Conservation (phyloP, 1,140 invertebrate species). For the Drosophila repletoides region DNA sequence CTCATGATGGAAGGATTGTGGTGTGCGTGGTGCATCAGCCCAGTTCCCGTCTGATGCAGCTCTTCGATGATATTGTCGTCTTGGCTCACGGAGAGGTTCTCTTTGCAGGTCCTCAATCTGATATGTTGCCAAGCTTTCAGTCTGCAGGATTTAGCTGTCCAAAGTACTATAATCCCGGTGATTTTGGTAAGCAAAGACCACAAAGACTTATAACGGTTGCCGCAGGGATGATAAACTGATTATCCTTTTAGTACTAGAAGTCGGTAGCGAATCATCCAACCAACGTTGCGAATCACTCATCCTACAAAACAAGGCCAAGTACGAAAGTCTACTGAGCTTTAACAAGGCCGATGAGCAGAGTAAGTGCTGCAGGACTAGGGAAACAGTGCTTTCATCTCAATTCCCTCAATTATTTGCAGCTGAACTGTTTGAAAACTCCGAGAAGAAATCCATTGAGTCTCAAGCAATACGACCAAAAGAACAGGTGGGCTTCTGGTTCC, state of each 20-base stretch:
- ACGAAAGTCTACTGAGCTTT: conserved; percentile 16
- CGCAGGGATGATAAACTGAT: no score
- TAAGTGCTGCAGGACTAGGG: conserved; percentile 43
- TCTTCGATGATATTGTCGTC: conserved; percentile 87
- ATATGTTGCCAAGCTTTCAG: conserved; percentile 83
- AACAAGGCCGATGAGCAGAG: conserved; percentile 56
- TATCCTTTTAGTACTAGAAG: conserved; percentile 56
- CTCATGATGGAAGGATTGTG: conserved; percentile 89
- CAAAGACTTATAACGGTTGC: no score
- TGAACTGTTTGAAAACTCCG: no score
- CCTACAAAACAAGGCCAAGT: conserved; percentile 45
- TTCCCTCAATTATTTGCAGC: conserved; percentile 36
- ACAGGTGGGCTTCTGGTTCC: conserved; percentile 56
- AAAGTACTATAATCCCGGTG: conserved; percentile 87
- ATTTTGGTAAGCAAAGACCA: conserved; percentile 83
- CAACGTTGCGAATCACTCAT: conserved; percentile 54
- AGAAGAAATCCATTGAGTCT: no score
- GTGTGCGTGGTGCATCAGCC: conserved; percentile 95
- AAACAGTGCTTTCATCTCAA: not conserved
- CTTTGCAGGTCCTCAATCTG: conserved; percentile 84
- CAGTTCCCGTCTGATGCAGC: conserved; percentile 90
- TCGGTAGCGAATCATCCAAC: conserved; percentile 59
- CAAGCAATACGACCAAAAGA: conserved; percentile 61
- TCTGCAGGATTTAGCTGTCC: conserved; percentile 85
- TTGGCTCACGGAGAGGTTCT: conserved; percentile 85